phyloP scores from a whole-genome alignment of 2,888 invertebrate genomes.

The Blomia tropicalis region DNA sequence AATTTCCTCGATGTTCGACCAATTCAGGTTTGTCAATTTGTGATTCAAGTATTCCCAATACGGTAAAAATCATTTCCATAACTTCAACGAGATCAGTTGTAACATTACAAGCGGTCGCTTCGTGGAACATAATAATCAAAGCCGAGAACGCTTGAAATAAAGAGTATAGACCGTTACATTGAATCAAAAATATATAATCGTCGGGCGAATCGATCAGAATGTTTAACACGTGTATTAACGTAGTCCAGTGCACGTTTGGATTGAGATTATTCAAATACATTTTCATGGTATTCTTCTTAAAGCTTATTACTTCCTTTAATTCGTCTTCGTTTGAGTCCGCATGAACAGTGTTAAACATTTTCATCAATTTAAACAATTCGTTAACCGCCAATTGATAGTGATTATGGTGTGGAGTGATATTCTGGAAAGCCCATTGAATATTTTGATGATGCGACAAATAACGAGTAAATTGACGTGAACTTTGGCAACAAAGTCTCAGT shows the following conservation, averaged over 20 bases:
- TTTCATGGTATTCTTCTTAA: slow-evolving; percentile 50
- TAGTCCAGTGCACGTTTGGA: slow-evolving; percentile 79
- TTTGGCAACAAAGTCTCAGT: slow-evolving; percentile 71
- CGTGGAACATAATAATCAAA: slow-evolving; percentile 79
- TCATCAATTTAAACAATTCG: slow-evolving; percentile 75
- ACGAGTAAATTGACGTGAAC: slow-evolving; percentile 66
- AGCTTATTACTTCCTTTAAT: slow-evolving; percentile 63
- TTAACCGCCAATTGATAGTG: slow-evolving; percentile 81
- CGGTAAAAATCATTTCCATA: slow-evolving; percentile 41
- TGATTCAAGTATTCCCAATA: slow-evolving; percentile 40
- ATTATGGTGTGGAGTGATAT: slow-evolving; percentile 86
- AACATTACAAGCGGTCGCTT: slow-evolving; percentile 74
- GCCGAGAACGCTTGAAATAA: slow-evolving; percentile 71
- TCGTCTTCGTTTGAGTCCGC: slow-evolving; percentile 59
- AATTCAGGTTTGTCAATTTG: slow-evolving; percentile 43
- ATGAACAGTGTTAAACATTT: slow-evolving; percentile 67
- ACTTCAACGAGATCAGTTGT: slow-evolving; percentile 67
- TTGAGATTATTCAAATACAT: slow-evolving; percentile 52
- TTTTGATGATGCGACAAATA: slow-evolving; percentile 81
- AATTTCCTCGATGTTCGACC: slow-evolving; percentile 35
- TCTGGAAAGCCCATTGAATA: slow-evolving; percentile 89
- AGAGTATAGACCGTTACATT: slow-evolving; percentile 67
- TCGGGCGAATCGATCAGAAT: slow-evolving; percentile 75
- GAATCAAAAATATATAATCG: slow-evolving; percentile 72
- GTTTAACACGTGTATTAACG: slow-evolving; percentile 73